phyloP scores from a whole-genome alignment of 2,888 invertebrate genomes.

The Phyllotreta cruciferae region DNA sequence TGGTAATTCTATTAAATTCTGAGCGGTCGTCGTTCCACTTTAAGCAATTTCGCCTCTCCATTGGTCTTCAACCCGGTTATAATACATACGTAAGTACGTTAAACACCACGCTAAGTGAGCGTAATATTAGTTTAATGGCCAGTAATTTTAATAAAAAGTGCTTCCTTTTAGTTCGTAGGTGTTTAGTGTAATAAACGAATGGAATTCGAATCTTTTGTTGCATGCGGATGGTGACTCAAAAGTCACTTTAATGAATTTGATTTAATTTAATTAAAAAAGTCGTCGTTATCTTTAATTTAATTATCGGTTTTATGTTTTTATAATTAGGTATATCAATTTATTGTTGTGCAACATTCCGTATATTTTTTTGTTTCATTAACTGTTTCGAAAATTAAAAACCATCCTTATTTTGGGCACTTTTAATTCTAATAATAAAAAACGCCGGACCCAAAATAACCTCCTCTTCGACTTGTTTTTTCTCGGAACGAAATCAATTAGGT shows the following conservation, averaged over 20 bases:
- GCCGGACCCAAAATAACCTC: slow-evolving; percentile 5
- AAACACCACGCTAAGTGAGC: slow-evolving; percentile 15
- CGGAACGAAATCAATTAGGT: slow-evolving; percentile 6
- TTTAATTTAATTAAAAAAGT: too few relatives aligned
- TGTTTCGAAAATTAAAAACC: too few relatives aligned
- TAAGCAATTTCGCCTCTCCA: slow-evolving; percentile 26
- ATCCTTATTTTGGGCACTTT: too few relatives aligned
- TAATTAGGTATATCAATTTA: too few relatives aligned
- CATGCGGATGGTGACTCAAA: not conserved
- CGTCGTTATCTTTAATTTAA: too few relatives aligned
- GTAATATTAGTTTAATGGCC: slow-evolving; percentile 27
- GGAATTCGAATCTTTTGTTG: slow-evolving; percentile 12
- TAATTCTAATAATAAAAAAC: too few relatives aligned
- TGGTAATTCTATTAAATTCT: slow-evolving; percentile 27
- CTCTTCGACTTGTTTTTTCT: slow-evolving; percentile 7
- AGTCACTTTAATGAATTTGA: not conserved
- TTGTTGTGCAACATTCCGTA: too few relatives aligned
- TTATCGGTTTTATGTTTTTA: too few relatives aligned
- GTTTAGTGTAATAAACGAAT: slow-evolving; percentile 13
- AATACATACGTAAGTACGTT: slow-evolving; percentile 1
- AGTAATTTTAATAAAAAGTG: slow-evolving; percentile 30
- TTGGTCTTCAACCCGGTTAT: slow-evolving; percentile 25
- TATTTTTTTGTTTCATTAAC: too few relatives aligned
- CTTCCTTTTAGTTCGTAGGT: slow-evolving; percentile 30
- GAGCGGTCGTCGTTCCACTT: slow-evolving; percentile 32